Conservation (phyloP, 2,113 vertebrate species). For the Condylura cristata region DNA sequence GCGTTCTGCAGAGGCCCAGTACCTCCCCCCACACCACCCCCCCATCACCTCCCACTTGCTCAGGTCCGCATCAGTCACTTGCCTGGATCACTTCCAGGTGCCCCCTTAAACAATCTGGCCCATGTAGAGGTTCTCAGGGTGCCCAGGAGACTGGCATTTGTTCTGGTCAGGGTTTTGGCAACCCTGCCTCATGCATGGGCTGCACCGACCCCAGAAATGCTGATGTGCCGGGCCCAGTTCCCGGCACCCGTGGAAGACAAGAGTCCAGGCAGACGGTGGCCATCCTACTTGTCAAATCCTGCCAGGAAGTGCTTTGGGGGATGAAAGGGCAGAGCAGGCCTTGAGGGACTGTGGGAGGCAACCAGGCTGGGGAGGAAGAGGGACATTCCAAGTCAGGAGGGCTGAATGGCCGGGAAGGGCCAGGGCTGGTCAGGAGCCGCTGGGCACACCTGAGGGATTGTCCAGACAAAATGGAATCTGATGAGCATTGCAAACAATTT, state of each 20-base stretch:
- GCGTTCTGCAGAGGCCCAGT: not conserved
- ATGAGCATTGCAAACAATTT: not conserved
- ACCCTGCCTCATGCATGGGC: not conserved
- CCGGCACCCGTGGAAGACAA: fast-evolving
- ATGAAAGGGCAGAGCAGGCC: not conserved
- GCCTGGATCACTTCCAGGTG: not conserved
- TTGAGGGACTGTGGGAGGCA: not conserved
- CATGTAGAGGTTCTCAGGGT: not conserved
- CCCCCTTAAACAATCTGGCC: not conserved
- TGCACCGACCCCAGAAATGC: not conserved
- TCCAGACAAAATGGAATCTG: not conserved
- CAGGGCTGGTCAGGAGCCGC: not conserved
- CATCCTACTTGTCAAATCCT: fast-evolving
- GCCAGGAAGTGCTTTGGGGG: fast-evolving
- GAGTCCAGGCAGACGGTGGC: fast-evolving
- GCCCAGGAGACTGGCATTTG: not conserved
- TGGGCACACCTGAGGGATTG: fast-evolving
- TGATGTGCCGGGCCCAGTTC: fast-evolving
- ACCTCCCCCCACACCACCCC: not conserved
- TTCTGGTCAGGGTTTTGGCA: not conserved
- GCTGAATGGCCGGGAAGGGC: not conserved
- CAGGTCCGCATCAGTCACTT: not conserved
- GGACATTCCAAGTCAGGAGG: not conserved
- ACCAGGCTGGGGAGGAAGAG: fast-evolving
- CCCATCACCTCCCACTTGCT: not conserved